Conservation (phyloP, 2,888 invertebrate species). For the Dilophus febrilis region DNA sequence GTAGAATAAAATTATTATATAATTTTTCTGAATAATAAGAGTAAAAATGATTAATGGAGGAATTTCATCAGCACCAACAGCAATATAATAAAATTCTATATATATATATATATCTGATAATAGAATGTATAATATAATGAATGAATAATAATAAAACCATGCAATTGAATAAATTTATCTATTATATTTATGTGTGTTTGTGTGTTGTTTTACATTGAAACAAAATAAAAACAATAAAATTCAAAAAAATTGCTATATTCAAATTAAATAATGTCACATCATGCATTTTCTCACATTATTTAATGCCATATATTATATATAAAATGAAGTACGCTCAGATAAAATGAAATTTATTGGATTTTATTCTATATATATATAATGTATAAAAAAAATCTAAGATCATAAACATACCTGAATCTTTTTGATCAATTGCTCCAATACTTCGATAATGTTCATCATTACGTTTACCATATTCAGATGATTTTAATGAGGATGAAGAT, state of each 20-base stretch:
- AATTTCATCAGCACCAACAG: too few species aligned
- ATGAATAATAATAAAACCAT: too few species aligned
- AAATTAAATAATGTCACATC: background rate
- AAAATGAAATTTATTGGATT: conserved; percentile 1
- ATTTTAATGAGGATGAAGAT: conserved; percentile 3
- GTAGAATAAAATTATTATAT: too few species aligned
- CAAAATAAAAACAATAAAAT: background rate
- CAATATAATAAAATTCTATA: too few species aligned
- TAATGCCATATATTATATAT: background rate
- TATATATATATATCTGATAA: too few species aligned
- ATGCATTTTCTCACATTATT: background rate
- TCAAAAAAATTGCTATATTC: background rate
- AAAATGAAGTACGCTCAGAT: too few species aligned
- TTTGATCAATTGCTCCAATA: conserved; percentile 9
- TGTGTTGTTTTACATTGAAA: too few species aligned
- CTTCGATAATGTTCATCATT: conserved; percentile 14
- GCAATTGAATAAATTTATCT: too few species aligned
- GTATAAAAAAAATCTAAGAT: conserved; percentile 2
- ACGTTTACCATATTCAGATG: conserved; percentile 12
- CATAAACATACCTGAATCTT: conserved; percentile 17
- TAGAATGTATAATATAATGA: too few species aligned
- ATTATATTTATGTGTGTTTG: too few species aligned
- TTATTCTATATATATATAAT: conserved; percentile 1
- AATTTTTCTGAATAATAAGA: too few species aligned
- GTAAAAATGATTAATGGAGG: too few species aligned